A percentile compares a stretch with the other conserved stretches of the same genome.
phyloP scores from a whole-genome alignment of 2,888 invertebrate species.

The Lepidochrysops patricia region DNA sequence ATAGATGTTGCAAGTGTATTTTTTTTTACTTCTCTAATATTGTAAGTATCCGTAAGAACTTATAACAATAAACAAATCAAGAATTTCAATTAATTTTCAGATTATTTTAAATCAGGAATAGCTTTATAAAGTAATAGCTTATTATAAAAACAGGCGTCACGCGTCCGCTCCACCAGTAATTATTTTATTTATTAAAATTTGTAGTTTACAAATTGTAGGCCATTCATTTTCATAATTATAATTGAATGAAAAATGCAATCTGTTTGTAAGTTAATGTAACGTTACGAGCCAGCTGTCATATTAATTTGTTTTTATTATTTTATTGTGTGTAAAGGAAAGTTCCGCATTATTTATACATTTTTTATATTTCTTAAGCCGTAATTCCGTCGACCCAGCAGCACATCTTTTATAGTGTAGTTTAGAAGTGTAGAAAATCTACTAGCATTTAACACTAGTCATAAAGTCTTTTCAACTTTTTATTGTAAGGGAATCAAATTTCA shows the following conservation, averaged over 20 bases:
- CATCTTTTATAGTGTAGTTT: too few species aligned
- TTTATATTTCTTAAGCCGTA: too few species aligned
- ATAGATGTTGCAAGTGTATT: too few species aligned
- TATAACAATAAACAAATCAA: too few species aligned
- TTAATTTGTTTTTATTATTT: background rate
- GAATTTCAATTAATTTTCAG: background rate
- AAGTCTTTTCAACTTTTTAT: background rate
- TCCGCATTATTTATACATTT: too few species aligned
- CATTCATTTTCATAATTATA: conserved; percentile 2
- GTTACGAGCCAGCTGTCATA: background rate
- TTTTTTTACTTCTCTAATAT: too few species aligned
- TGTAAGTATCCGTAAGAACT: too few species aligned
- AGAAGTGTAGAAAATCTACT: too few species aligned
- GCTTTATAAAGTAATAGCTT: background rate
- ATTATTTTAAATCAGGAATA: background rate
- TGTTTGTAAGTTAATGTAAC: background rate
- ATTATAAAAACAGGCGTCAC: background rate
- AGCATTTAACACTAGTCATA: background rate
- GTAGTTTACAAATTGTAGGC: background rate
- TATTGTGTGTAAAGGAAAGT: too few species aligned
- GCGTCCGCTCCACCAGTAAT: background rate
- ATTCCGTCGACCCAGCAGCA: too few species aligned
- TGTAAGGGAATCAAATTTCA: too few species aligned
- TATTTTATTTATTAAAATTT: background rate
- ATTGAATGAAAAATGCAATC: conserved; percentile 6